phyloP scores from a whole-genome alignment of 2,888 invertebrate species.

The Meiosimyza platycephala region DNA sequence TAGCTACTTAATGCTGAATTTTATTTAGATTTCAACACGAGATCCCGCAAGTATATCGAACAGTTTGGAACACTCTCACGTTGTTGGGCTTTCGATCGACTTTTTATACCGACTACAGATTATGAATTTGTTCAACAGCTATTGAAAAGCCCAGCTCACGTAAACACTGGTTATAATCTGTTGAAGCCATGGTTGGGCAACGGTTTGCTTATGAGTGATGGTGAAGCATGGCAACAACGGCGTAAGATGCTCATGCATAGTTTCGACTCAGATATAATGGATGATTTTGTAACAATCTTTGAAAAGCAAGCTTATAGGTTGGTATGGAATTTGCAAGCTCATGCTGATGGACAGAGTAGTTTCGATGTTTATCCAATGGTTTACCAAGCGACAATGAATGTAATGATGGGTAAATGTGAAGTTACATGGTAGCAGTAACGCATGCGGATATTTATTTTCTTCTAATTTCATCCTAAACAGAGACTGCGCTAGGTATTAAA shows the following conservation, averaged over 20 bases:
- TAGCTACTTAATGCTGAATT: too few species aligned
- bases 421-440: too few species aligned
- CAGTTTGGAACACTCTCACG: neutral
- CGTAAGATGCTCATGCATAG: constrained; percentile 81
- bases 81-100: constrained; percentile 64
- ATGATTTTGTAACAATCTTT: constrained; percentile 78
- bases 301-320: constrained; percentile 74
- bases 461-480: constrained; percentile 29
- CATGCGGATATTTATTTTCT: neutral
- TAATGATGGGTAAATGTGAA: constrained; percentile 64
- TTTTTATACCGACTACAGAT: constrained; percentile 65
- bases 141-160: constrained; percentile 53
- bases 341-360: constrained; percentile 57
- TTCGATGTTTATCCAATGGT: constrained; percentile 74
- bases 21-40: too few species aligned
- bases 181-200: constrained; percentile 50
- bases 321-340: constrained; percentile 70
- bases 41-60: too few species aligned
- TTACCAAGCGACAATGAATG: constrained; percentile 71
- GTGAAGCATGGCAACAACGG: constrained; percentile 73
- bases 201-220: constrained; percentile 59
- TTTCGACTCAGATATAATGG: constrained; percentile 82
- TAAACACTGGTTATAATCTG: too few species aligned
- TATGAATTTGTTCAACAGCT: constrained; percentile 69
- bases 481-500: constrained; percentile 63